phyloP scores from a whole-genome alignment of 2,888 invertebrate species.

The Stenichneumon culpator region DNA sequence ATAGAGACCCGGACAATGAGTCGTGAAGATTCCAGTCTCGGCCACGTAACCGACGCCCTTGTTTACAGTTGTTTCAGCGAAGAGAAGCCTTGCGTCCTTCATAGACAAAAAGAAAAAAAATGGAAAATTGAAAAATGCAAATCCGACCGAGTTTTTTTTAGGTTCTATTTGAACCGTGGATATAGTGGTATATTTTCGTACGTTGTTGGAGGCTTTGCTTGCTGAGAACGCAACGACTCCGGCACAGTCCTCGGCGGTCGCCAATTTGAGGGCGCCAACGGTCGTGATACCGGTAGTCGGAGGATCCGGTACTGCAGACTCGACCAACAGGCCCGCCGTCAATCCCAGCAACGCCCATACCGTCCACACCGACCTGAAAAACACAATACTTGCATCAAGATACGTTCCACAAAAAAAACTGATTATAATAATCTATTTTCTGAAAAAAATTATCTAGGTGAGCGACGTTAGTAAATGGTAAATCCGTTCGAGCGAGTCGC shows the following conservation, averaged over 20 bases:
- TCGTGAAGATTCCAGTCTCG: conserved; percentile 85
- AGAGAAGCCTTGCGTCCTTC: conserved; percentile 75
- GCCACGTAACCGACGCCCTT: conserved; percentile 85
- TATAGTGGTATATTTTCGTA: conserved; percentile 65
- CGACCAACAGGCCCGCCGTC: conserved; percentile 73
- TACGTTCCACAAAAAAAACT: conserved; percentile 13
- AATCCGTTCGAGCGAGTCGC: conserved; percentile 48
- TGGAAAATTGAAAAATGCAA: background rate
- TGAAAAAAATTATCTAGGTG: conserved; percentile 14
- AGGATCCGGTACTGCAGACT: conserved; percentile 79
- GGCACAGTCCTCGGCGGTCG: conserved; percentile 84
- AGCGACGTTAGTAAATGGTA: conserved; percentile 6
- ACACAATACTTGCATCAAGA: conserved; percentile 11
- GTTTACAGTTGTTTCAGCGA: conserved; percentile 82
- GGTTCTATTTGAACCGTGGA: background rate
- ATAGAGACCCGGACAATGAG: conserved; percentile 85
- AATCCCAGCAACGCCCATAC: conserved; percentile 77
- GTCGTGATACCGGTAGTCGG: conserved; percentile 81
- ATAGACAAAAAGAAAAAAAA: conserved; percentile 20
- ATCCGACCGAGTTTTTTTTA: background rate
- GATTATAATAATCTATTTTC: background rate
- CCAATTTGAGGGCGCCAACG: conserved; percentile 83
- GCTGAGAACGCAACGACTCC: conserved; percentile 85
- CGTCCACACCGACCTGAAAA: conserved; percentile 81
- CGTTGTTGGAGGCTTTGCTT: conserved; percentile 75